Percentiles rank a stretch among this genome's conserved stretches.
These are phyloP conservation scores for Myiagra hebetior DNA, from an alignment of 2,113 vertebrate species.

Conservation along the genomic window DNA sequence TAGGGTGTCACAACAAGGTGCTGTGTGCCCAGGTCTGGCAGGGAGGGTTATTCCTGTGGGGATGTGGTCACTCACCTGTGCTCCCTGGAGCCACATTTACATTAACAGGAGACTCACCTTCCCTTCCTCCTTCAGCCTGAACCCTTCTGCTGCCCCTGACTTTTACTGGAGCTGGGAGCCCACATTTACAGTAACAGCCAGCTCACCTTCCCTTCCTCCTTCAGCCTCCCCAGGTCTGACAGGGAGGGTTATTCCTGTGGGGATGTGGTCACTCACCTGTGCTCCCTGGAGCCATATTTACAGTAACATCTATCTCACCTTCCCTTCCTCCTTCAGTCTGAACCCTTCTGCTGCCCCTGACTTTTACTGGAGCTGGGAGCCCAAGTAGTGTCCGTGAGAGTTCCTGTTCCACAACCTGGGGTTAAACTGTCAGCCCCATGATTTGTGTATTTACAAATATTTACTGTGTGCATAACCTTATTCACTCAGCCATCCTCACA, in stretches of 20 bases:
- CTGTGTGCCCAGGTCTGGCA: background rate
- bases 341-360: background rate
- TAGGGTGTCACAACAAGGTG: too few relatives aligned
- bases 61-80: rapidly evolving
- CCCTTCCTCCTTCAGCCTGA: background rate
- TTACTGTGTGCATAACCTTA: background rate
- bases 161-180: too few relatives aligned
- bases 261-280: rapidly evolving
- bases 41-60: background rate
- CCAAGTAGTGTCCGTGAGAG: background rate
- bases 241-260: too few relatives aligned
- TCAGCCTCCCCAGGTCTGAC: background rate
- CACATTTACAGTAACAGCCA: background rate
- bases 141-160: too few relatives aligned
- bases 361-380: background rate
- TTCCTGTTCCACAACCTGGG: background rate
- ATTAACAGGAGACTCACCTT: background rate
- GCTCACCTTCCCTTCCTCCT: background rate
- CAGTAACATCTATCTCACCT: background rate
- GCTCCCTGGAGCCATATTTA: background rate
- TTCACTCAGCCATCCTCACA: background rate
- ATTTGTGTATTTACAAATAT: background rate
- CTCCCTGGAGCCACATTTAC: background rate
- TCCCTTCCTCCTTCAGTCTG: background rate
- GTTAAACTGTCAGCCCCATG: background rate